Base-by-base conservation (phyloP, 37 sponge, comb jelly and placozoan species). In the Tethya wilhelma region DNA sequence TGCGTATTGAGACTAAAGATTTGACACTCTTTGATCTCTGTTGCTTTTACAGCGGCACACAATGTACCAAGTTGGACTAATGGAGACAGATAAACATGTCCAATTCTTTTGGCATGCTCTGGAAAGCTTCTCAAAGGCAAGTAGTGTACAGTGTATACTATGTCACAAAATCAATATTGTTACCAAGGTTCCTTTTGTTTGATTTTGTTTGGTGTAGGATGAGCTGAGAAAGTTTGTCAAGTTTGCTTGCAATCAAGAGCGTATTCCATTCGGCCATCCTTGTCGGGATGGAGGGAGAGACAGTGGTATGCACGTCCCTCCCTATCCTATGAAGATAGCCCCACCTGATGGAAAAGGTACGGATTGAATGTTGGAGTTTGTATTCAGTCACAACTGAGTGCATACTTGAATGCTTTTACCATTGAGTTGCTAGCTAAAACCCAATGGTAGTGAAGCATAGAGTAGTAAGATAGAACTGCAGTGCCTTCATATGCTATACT, bases 191-290 rank as follows among this genome's bases (percentile, higher is more conserved):
- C 72, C 14, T 36, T 40, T 70, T 1, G 19, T 40, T 59, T 44
- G 49, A 4, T 44, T 30, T n/a, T 65, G 9, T 20, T 63, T 20
- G 2, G 2, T 45, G 0, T 59, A 96, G 92, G 98, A 98, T 42
- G 96, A 98, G 40, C 78, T 98, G 71, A 78, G 94, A 42, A 90
- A 90, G 62, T 94, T 98, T 43, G 87, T 95, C 78, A 98, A 98
- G 90, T 98, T 98, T 88, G 98, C 98, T 40, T 98, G 98, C 74
- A 98, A 98, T 72, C 96, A 95, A 64, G 98, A 98, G 86, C 87
- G 98, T 8, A 95, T 98, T 38, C 98, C 98, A 4, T 90, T 87
- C 68, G 84, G 88, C n/a, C 79, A 86, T 31, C 95, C 95, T 2
- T 92, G 93, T 62, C 69, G 93, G 53, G 94, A 93, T 22, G 90